phyloP scores from a whole-genome alignment of 2,113 vertebrate genomes.

The Melierax canorus region DNA sequence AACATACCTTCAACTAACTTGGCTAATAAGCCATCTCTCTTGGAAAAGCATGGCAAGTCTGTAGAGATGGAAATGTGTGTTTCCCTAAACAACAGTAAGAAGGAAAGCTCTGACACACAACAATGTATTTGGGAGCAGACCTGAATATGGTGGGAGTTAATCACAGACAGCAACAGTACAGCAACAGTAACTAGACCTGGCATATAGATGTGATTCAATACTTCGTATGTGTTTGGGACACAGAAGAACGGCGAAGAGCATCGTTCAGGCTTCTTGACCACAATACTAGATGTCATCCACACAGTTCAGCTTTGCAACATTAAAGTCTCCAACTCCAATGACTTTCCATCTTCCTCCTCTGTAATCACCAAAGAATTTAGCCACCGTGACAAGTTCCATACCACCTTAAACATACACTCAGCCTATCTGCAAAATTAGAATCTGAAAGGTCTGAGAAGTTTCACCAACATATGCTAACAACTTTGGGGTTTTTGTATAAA shows the following conservation, averaged over 20 bases:
- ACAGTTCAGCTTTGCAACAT: not conserved
- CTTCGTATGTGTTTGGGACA: not conserved
- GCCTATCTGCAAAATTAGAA: not conserved
- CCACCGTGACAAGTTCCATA: not conserved
- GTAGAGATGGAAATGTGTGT: not conserved
- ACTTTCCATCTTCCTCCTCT: not conserved
- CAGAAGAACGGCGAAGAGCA: not conserved
- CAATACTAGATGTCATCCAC: not conserved
- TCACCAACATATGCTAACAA: not conserved
- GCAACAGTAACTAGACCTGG: not conserved
- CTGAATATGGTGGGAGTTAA: not conserved
- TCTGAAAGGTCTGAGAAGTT: not conserved
- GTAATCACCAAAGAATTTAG: not conserved
- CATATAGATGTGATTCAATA: not conserved
- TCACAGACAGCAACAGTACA: not conserved
- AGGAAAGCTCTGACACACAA: not conserved
- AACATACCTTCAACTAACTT: not conserved
- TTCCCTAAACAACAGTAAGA: not conserved
- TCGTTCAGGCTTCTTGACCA: not conserved
- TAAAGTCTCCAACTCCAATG: not conserved
- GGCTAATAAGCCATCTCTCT: not conserved
- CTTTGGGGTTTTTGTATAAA: not conserved
- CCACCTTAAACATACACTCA: not conserved
- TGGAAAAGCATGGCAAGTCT: not conserved
- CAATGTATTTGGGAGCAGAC: not conserved